A percentile compares a stretch with the other conserved stretches of the same genome.
Evolutionary conservation across 2,888 invertebrate species (phyloP).

Genomic region (Hyalella azteca): DNA sequence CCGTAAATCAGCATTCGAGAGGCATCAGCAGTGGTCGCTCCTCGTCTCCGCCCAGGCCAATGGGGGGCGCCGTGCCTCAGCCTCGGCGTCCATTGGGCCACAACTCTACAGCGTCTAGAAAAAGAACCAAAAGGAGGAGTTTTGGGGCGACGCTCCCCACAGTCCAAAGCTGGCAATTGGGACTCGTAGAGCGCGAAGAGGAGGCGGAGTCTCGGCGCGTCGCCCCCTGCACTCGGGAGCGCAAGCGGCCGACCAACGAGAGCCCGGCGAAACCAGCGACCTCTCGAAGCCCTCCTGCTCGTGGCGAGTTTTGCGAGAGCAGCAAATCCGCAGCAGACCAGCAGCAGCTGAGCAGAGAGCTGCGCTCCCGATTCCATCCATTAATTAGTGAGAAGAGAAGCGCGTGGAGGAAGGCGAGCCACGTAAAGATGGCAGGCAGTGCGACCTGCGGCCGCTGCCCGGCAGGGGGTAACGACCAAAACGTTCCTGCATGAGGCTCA

Average conservation of each 20-base stretch:
- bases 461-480: neutral
- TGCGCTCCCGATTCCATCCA: too few species aligned
- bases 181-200: neutral
- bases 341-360: too few species aligned
- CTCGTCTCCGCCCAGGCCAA: neutral
- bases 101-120: neutral
- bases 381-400: conserved; percentile 21
- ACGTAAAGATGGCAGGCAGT: conserved; percentile 3
- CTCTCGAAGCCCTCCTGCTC: neutral
- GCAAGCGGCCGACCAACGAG: neutral
- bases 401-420: neutral
- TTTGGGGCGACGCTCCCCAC: neutral
- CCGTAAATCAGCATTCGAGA: conserved; percentile 51
- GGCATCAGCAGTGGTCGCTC: neutral
- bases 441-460: neutral
- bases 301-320: neutral
- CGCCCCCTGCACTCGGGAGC: neutral
- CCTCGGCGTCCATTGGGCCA: neutral
- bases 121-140: conserved; percentile 22
- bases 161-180: neutral
- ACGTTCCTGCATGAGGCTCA: too few species aligned
- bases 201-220: conserved; percentile 1
- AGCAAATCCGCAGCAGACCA: too few species aligned
- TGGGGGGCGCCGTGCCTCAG: neutral
- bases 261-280: neutral